Evolutionary conservation across 2,888 invertebrate genomes (phyloP), one percentile per base, ranked within the genome.

Genomic region (Eurois occulta): DNA sequence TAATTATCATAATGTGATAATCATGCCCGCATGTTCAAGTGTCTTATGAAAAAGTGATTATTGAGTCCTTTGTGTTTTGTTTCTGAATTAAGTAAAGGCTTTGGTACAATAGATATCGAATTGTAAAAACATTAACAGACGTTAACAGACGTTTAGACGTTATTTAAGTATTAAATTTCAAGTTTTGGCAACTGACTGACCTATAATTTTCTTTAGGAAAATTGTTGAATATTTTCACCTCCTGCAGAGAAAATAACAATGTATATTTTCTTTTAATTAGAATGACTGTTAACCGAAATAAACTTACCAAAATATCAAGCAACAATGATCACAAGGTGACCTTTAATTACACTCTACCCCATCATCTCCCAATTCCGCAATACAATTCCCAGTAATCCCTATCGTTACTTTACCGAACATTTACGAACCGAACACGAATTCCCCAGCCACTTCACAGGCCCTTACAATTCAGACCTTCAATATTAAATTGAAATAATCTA

Each of bases 401-500:
- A n/a, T 66, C 78, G 60, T 72, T 72, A 72, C 79, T 72, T 71
- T 32, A 38, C 46, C 78, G 62, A 76, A 79, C 75, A 80, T 81
- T 81, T 58, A 60, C 60, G 43, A 72, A 66, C n/a, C 21, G 60
- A 81, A 75, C 77, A 73, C 71, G 62, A 88, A 88, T 82, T 80
- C 89, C 86, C 85, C 18, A 78, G 73, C 74, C 81, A 83, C 76
- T 86, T 84, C 58, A 75, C 86, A 79, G 72, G 72, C 74, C 69
- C 52, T 70, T 82, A 88, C 85, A 89, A 89, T 85, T 80, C 80
- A 64, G 73, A 78, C 79, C 75, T 86, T 78, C 83, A 77, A 86
- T 86, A 87, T 88, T 88, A 89, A 87, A 88, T 86, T 81, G 87
- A 86, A 89, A 88, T 88, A 80, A 88, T 88, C 89, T 89, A 83